Percentiles rank a stretch among this genome's conserved stretches.
These are phyloP conservation scores for Eupithecia tripunctaria DNA, from an alignment of 2,888 invertebrate genomes.

Conservation along the genomic window DNA sequence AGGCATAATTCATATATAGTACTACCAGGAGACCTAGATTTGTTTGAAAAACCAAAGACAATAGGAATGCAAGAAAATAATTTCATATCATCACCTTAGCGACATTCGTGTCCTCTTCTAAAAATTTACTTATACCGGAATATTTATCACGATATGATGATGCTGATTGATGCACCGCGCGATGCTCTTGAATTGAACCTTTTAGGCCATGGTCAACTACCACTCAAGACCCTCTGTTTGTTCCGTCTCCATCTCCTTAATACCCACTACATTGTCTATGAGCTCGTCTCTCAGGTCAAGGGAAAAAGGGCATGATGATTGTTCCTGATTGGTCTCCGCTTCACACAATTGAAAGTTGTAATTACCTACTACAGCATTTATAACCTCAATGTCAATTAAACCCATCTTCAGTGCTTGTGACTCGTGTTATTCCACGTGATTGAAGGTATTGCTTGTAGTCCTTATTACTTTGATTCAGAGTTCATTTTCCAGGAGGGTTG, in stretches of 20 bases:
- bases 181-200: not conserved
- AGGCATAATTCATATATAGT: no score
- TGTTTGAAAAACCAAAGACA: no score
- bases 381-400: conserved; percentile 25
- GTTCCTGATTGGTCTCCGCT: conserved; percentile 1
- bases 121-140: not conserved
- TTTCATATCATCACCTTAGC: no score
- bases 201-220: not conserved
- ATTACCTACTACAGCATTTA: conserved; percentile 3
- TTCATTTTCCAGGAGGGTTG: conserved; percentile 17
- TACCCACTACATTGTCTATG: not conserved
- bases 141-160: not conserved
- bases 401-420: conserved; percentile 4
- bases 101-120: no score
- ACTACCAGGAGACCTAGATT: no score
- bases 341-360: conserved; percentile 20
- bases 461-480: conserved; percentile 10
- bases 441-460: not conserved
- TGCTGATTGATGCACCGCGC: not conserved
- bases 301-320: conserved; percentile 3
- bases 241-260: not conserved
- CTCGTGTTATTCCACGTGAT: conserved; percentile 27
- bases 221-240: not conserved
- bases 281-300: not conserved
- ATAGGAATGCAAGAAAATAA: no score